Percentiles rank a stretch among this genome's conserved stretches.
Evolutionary conservation across 2,888 invertebrate genomes (phyloP).

Genomic region (Arrhopalites spinosus): DNA sequence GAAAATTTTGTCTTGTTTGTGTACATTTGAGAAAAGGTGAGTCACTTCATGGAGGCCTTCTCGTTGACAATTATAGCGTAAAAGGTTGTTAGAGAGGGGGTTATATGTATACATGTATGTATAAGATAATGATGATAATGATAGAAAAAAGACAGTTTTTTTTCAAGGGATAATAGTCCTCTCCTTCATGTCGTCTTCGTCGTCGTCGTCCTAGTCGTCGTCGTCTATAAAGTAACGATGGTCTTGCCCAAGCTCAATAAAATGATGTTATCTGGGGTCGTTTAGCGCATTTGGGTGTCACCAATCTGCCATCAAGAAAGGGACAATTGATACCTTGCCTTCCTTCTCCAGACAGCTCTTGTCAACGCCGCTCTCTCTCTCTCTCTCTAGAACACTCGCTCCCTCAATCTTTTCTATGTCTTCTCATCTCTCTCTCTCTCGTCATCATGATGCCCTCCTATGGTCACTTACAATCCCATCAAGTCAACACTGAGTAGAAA

Average conservation of each 20-base stretch:
- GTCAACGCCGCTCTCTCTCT: slow-evolving; percentile 41
- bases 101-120: background rate
- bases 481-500: background rate
- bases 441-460: background rate
- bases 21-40: background rate
- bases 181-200: slow-evolving; percentile 9
- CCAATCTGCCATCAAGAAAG: slow-evolving; percentile 49
- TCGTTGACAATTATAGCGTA: slow-evolving; percentile 50
- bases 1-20: no score
- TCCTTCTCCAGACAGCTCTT: slow-evolving; percentile 47
- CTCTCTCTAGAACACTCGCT: background rate
- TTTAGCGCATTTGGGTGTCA: slow-evolving; percentile 54
- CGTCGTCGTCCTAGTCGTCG: slow-evolving; percentile 1
- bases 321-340: slow-evolving; percentile 49
- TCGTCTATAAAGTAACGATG: slow-evolving; percentile 35
- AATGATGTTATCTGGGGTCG: slow-evolving; percentile 47
- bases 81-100: slow-evolving; percentile 39
- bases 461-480: slow-evolving; percentile 22
- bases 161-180: slow-evolving; percentile 39
- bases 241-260: slow-evolving; percentile 46
- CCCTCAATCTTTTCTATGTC: background rate
- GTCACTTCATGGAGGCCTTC: slow-evolving; percentile 38
- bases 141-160: slow-evolving; percentile 36
- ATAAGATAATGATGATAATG: slow-evolving; percentile 49
- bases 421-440: slow-evolving; percentile 1